Evolutionary conservation across 2,797 vertebrate genomes (phyloP).

Genomic region (Acomys russatus): DNA sequence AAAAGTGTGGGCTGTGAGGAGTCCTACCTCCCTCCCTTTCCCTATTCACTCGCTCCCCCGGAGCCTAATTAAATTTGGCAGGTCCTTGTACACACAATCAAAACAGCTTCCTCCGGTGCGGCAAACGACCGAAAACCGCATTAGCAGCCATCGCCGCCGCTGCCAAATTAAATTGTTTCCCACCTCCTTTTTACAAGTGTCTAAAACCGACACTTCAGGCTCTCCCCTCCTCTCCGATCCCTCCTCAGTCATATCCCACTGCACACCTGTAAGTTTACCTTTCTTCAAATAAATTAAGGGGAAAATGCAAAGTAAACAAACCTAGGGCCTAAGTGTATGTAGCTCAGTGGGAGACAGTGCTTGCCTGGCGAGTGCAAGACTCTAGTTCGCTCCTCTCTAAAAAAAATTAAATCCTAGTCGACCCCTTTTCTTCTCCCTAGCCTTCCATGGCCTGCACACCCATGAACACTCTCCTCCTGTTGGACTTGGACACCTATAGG

Average conservation of each 20-base stretch:
- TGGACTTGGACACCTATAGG: background rate
- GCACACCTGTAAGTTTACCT: conserved; percentile 67
- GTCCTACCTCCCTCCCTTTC: conserved; percentile 33
- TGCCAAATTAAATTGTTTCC: conserved; percentile 84
- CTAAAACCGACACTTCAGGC: conserved; percentile 71
- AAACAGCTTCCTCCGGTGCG: conserved; percentile 78
- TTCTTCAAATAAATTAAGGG: conserved; percentile 22
- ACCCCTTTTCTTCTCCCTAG: too few relatives aligned
- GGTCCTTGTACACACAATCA: conserved; percentile 83
- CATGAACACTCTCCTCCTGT: background rate
- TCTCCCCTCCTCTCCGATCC: background rate
- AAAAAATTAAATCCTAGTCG: background rate
- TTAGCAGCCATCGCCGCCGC: conserved; percentile 69
- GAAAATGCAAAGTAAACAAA: conserved; percentile 15
- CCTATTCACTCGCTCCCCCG: conserved; percentile 80
- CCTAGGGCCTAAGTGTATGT: background rate
- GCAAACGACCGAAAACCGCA: conserved; percentile 78
- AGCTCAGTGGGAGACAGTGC: background rate
- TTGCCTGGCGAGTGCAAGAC: background rate
- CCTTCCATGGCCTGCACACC: background rate
- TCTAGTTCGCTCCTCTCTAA: background rate
- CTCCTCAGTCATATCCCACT: background rate
- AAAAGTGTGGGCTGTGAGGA: conserved; percentile 63
- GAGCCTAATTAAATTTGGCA: conserved; percentile 86
- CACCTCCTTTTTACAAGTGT: conserved; percentile 81